Base-by-base conservation (phyloP, 2,797 vertebrate species). In the Xiphophorus birchmanni region DNA sequence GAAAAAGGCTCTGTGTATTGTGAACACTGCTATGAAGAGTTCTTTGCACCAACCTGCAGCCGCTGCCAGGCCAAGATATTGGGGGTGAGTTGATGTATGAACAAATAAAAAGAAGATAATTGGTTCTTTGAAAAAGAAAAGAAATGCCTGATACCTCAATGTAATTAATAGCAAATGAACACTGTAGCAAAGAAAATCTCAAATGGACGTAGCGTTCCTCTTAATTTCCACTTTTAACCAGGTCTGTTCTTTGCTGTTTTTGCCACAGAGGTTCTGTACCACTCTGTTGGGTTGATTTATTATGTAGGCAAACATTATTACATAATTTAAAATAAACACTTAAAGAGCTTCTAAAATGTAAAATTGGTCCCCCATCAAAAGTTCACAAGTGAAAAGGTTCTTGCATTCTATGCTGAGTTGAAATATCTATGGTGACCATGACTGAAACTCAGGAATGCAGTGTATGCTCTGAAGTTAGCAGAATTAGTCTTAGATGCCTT, bases 21-120 rank as follows among this genome's bases (percentile, higher is more conserved):
- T 44, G 98, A 98, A 90, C 96, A 96, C 83, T 99, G 98, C 93
- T 99, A 99, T 40, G 99, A 98, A 92, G 97, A 98, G 86, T 98
- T 98, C 92, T 97, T 99, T 0, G 99, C 99, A n/a, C 99, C 99
- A 0, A 94, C 96, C 13, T 99, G 99, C 91, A 96, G 96, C 11
- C 97, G 97, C 87, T 99, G 99, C 91, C 97, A 97, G 85, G 93
- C 92, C 91, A 99, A 99, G 95, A 97, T 99, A 76, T 96, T 99
- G 65, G 99, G 99, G 92, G 98, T 99, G 93, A 97, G 97, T 86
- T 44, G 2, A 29, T 72, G 13, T 75, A 9, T 78, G 13, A 74
- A 18, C 11, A 1, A 26, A 44, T 71, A 71, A 72, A 72, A n/a
- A 45, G 12, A 12, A 72, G 42, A 45, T 21, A 15, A 69, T 26